A percentile compares a stretch with the other conserved stretches of the same genome.
These are phyloP conservation scores for Mormyrus iriodes DNA, from an alignment of 2,113 vertebrate genomes.

Conservation along the genomic window DNA sequence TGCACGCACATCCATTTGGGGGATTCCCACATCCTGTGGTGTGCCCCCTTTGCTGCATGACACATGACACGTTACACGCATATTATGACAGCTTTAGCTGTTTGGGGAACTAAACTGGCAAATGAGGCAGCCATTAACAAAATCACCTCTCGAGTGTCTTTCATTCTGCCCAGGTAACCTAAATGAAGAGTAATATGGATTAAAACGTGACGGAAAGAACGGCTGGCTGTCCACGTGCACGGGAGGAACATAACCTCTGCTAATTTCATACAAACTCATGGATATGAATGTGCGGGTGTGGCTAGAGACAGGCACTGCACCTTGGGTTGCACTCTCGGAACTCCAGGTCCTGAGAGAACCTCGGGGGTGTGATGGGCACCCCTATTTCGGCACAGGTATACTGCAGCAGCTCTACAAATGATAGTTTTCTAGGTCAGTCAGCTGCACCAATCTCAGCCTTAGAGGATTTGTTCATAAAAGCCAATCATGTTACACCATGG, in stretches of 20 bases:
- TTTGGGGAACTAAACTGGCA: not conserved
- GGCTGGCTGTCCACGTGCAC: not conserved
- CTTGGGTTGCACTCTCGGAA: slow-evolving; percentile 30
- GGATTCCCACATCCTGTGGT: slow-evolving; percentile 31
- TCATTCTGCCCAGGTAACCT: not conserved
- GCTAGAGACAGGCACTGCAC: slow-evolving; percentile 15
- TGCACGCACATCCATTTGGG: slow-evolving; percentile 58
- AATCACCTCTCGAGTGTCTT: not conserved
- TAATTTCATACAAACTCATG: not conserved
- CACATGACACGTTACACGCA: not conserved
- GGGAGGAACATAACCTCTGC: not conserved
- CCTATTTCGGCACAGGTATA: not conserved
- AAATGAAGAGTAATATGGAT: not conserved
- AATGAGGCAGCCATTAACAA: not conserved
- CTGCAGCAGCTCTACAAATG: not conserved
- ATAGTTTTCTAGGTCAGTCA: not conserved
- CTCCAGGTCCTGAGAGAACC: slow-evolving; percentile 54
- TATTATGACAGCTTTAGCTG: not conserved
- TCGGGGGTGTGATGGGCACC: not conserved
- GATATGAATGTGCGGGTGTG: not conserved
- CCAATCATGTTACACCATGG: not conserved
- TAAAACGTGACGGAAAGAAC: not conserved
- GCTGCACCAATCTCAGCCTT: not conserved
- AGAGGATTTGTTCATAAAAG: not conserved
- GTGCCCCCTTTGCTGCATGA: slow-evolving; percentile 29